Percentiles rank a stretch among this genome's conserved stretches.
phyloP scores from a whole-genome alignment of 2,113 vertebrate species.

The Corvus hawaiiensis region DNA sequence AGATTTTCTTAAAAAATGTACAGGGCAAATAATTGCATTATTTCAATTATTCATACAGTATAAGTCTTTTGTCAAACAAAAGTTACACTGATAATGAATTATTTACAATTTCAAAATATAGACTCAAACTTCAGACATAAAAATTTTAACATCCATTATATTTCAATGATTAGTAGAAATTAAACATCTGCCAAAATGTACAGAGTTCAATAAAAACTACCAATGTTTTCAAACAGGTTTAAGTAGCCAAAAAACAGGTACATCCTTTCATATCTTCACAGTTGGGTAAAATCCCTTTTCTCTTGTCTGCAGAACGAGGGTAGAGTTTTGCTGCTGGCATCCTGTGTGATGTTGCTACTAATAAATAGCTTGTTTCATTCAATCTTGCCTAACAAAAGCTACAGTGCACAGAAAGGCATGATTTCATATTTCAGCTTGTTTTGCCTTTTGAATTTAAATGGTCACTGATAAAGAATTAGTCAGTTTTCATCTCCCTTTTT shows the following conservation, averaged over 20 bases:
- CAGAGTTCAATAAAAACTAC: slow-evolving; percentile 59
- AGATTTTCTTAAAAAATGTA: slow-evolving; percentile 76
- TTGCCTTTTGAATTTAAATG: background rate
- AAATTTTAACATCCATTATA: slow-evolving; percentile 68
- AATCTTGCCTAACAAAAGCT: slow-evolving; percentile 49
- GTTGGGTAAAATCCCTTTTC: background rate
- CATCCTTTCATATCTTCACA: slow-evolving; percentile 20
- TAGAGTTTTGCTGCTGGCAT: slow-evolving; percentile 31
- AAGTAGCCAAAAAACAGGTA: slow-evolving; percentile 56
- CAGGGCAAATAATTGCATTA: slow-evolving; percentile 55
- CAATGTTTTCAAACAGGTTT: slow-evolving; percentile 45
- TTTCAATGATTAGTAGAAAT: slow-evolving; percentile 66
- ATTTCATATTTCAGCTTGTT: slow-evolving; percentile 51
- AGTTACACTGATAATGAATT: slow-evolving; percentile 59
- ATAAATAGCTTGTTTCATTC: slow-evolving; percentile 35
- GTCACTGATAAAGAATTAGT: slow-evolving; percentile 11
- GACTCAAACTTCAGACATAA: slow-evolving; percentile 69
- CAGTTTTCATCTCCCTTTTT: slow-evolving; percentile 73
- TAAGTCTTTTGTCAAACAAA: slow-evolving; percentile 65
- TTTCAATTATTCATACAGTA: slow-evolving; percentile 67
- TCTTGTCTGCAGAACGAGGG: slow-evolving; percentile 1
- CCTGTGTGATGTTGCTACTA: slow-evolving; percentile 31
- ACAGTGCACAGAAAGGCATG: slow-evolving; percentile 44
- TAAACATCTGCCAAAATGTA: slow-evolving; percentile 63
- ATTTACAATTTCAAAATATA: slow-evolving; percentile 75